phyloP scores from a whole-genome alignment of 1,140 invertebrate genomes.

The Pseudomyrmex pallidus region DNA sequence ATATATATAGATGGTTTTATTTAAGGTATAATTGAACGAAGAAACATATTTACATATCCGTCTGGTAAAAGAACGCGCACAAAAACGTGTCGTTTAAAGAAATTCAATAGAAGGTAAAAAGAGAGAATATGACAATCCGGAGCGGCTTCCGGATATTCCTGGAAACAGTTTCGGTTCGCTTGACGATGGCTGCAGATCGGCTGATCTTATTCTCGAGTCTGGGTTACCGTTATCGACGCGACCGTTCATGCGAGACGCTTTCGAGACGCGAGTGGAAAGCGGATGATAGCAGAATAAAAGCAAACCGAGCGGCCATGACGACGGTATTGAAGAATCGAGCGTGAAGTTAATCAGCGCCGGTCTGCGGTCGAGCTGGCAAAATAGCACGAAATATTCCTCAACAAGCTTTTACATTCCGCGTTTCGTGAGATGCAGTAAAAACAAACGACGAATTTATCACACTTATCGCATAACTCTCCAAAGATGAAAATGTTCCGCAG shows the following conservation, averaged over 20 bases:
- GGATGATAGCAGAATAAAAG: constrained; percentile 38
- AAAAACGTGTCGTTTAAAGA: not conserved
- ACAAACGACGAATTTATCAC: not conserved
- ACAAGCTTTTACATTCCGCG: not conserved
- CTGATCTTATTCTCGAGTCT: constrained; percentile 29
- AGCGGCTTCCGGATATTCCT: not conserved
- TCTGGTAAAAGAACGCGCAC: not conserved
- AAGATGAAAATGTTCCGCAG: too few species aligned
- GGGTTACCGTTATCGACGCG: constrained; percentile 39
- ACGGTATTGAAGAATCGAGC: constrained; percentile 28
- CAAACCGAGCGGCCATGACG: not conserved
- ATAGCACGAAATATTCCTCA: constrained; percentile 2
- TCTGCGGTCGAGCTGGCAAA: not conserved
- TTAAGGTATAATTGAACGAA: too few species aligned
- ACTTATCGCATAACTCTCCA: not conserved
- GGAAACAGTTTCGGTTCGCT: not conserved
- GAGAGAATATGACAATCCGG: not conserved
- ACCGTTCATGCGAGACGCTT: constrained; percentile 28
- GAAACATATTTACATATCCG: not conserved
- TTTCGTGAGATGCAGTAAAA: not conserved
- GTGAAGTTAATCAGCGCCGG: constrained; percentile 31
- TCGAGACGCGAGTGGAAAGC: constrained; percentile 18
- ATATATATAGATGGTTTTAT: too few species aligned
- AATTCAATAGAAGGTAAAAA: not conserved
- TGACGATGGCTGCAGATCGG: not conserved